A percentile compares a stretch with the other conserved stretches of the same genome.
These are phyloP conservation scores for Teinopalpus imperialis DNA, from an alignment of 2,888 invertebrate genomes.

Conservation along the genomic window DNA sequence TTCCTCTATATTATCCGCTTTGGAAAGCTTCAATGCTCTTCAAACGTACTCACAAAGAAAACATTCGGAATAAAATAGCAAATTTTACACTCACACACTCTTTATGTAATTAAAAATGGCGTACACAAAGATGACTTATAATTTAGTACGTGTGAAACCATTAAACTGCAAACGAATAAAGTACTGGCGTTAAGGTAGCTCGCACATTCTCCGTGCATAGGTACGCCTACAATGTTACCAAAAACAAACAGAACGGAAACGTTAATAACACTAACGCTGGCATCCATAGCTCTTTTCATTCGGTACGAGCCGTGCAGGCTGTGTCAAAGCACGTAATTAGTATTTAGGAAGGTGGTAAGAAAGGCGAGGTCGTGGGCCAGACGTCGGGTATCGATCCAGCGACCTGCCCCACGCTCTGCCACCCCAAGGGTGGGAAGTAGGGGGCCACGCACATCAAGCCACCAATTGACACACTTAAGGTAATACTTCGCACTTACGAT, in stretches of 20 bases:
- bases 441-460: constrained; percentile 77
- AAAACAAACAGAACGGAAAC: constrained; percentile 62
- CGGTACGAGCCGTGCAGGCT: constrained; percentile 70
- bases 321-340: constrained; percentile 83
- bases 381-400: constrained; percentile 85
- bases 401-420: constrained; percentile 79
- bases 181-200: too few species aligned
- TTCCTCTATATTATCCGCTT: constrained; percentile 73
- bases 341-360: constrained; percentile 83
- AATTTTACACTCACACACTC: neutral
- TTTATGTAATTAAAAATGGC: constrained; percentile 1
- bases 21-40: constrained; percentile 47
- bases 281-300: constrained; percentile 74
- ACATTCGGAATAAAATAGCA: constrained; percentile 1
- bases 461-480: constrained; percentile 81
- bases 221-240: constrained; percentile 48
- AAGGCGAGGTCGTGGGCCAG: constrained; percentile 83
- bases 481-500: constrained; percentile 73
- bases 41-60: constrained; percentile 9
- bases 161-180: neutral
- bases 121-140: neutral
- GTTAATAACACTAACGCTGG: constrained; percentile 69
- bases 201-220: constrained; percentile 28
- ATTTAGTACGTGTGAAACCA: neutral
- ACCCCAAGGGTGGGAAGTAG: constrained; percentile 54